These are phyloP conservation scores for Cacatua alba DNA, from an alignment of 2,113 vertebrate genomes.

Conservation along the genomic window DNA sequence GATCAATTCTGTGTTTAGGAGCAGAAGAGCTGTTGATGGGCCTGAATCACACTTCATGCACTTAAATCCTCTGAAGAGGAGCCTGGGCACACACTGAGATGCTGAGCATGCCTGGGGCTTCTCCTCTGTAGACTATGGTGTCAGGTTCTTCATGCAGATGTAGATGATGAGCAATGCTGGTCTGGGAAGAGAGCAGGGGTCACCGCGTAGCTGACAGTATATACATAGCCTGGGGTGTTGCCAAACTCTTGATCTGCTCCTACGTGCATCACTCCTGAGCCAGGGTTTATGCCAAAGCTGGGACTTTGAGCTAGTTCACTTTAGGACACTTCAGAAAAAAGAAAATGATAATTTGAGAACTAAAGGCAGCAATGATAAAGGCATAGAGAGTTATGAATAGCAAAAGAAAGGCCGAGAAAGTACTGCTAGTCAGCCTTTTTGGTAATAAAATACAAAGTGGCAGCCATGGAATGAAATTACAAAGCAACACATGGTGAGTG, in stretches of 20 bases:
- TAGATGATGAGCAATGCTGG: neutral
- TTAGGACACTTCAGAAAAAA: neutral
- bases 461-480: neutral
- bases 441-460: slow-evolving; percentile 13
- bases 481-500: slow-evolving; percentile 2
- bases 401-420: neutral
- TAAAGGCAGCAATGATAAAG: neutral
- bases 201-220: neutral
- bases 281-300: neutral
- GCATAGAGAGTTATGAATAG: neutral
- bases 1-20: neutral
- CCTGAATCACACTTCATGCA: neutral
- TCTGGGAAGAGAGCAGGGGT: neutral
- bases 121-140: neutral
- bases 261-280: neutral
- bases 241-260: neutral
- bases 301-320: neutral
- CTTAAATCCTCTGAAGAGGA: neutral
- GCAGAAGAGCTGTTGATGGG: neutral
- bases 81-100: neutral
- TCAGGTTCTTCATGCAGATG: neutral
- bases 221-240: neutral
- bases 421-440: neutral
- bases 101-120: neutral
- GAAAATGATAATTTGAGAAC: neutral